Evolutionary conservation across 2,113 vertebrate genomes (phyloP).

Genomic region (Seriola rivoliana): DNA sequence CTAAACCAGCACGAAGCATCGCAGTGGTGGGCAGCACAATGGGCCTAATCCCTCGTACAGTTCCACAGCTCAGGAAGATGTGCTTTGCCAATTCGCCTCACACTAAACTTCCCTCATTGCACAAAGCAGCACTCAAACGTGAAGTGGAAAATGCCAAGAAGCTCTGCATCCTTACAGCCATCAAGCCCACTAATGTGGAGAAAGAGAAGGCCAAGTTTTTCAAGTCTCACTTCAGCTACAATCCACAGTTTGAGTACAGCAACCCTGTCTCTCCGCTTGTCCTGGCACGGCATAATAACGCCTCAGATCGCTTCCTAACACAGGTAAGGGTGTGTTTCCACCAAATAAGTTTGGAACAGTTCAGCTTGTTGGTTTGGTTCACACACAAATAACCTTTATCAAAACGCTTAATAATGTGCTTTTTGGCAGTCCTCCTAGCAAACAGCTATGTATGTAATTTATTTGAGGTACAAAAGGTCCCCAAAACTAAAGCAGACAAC

Average conservation of each 20-base stretch:
- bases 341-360: no score
- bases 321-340: conserved; percentile 63
- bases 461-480: no score
- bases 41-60: conserved; percentile 71
- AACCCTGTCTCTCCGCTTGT: conserved; percentile 85
- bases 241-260: conserved; percentile 94
- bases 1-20: conserved; percentile 75
- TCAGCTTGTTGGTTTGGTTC: not conserved
- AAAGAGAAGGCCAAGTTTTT: conserved; percentile 92
- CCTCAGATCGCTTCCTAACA: conserved; percentile 89
- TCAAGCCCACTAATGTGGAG: conserved; percentile 94
- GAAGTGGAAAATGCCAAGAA: conserved; percentile 85
- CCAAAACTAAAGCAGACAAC: no score
- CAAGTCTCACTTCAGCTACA: conserved; percentile 89
- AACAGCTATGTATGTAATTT: not conserved
- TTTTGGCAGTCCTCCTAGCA: not conserved
- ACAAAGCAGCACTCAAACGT: conserved; percentile 70
- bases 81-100: conserved; percentile 55
- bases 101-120: conserved; percentile 78
- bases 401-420: no score
- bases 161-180: conserved; percentile 90
- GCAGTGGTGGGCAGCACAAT: conserved; percentile 78
- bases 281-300: conserved; percentile 87
- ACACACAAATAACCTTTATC: not conserved
- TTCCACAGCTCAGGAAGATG: conserved; percentile 64